Percentiles rank a stretch among this genome's conserved stretches.
phyloP scores from a whole-genome alignment of 2,888 invertebrate genomes.

The Pomacea canaliculata region DNA sequence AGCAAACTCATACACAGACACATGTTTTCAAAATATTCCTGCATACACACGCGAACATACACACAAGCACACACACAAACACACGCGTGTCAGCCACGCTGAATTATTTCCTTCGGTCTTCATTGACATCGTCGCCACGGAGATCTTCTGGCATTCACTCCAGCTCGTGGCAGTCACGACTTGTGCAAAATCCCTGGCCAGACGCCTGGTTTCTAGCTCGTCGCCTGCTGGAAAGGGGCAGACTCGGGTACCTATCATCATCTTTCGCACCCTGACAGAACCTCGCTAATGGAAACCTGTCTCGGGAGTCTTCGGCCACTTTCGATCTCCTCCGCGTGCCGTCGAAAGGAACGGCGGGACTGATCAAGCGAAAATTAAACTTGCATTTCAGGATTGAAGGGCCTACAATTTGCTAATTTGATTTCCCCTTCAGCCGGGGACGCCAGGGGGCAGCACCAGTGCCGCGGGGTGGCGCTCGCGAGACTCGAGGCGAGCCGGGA shows the following conservation, averaged over 20 bases:
- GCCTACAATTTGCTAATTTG: slow-evolving; percentile 22
- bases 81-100: too few relatives aligned
- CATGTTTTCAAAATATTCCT: too few relatives aligned
- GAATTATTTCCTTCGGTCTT: too few relatives aligned
- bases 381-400: slow-evolving; percentile 25
- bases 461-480: neutral
- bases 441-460: slow-evolving; percentile 6
- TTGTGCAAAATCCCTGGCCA: too few relatives aligned
- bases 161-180: too few relatives aligned
- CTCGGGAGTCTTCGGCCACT: slow-evolving; percentile 3
- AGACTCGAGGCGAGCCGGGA: neutral
- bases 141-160: too few relatives aligned
- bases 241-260: neutral
- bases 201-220: too few relatives aligned
- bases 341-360: slow-evolving; percentile 4
- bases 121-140: too few relatives aligned
- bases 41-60: too few relatives aligned
- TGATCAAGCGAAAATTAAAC: slow-evolving; percentile 24
- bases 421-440: slow-evolving; percentile 18
- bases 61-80: too few relatives aligned
- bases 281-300: slow-evolving; percentile 10
- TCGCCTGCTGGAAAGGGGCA: too few relatives aligned
- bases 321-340: slow-evolving; percentile 1
- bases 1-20: too few relatives aligned
- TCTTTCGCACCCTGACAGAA: slow-evolving; percentile 2